Conservation (phyloP, 2,113 vertebrate genomes). For the Alectura lathami region DNA sequence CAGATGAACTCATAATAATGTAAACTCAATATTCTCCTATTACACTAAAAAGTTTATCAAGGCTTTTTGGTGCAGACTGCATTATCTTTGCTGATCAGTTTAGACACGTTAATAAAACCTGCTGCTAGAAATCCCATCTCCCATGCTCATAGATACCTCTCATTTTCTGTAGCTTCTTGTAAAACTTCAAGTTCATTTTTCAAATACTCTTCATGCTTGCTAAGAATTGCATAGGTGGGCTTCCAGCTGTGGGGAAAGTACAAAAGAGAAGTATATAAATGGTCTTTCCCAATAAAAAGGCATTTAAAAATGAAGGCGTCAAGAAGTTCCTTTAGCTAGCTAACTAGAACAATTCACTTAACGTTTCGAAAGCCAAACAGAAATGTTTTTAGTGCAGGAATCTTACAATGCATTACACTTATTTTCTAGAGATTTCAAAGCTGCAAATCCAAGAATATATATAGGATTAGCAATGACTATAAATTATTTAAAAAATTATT, state of each 20-base stretch:
- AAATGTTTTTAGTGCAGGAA: not conserved
- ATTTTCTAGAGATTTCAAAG: not conserved
- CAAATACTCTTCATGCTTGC: slow-evolving; percentile 77
- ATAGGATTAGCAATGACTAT: not conserved
- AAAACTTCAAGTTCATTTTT: slow-evolving; percentile 61
- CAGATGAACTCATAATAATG: not conserved
- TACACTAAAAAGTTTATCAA: not conserved
- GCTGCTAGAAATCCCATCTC: not conserved
- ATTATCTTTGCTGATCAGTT: not conserved
- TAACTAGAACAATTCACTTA: not conserved
- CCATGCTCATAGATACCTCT: slow-evolving; percentile 67
- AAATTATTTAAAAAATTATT: too few relatives aligned
- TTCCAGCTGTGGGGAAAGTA: slow-evolving; percentile 75
- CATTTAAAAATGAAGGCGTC: not conserved
- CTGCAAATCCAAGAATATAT: not conserved
- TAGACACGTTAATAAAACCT: not conserved
- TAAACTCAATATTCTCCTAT: not conserved
- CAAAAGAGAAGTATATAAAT: not conserved
- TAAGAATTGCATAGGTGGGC: slow-evolving; percentile 72
- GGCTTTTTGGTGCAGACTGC: not conserved
- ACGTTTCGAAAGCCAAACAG: not conserved
- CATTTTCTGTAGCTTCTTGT: slow-evolving; percentile 74
- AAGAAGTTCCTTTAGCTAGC: not conserved
- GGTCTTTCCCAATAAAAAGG: not conserved
- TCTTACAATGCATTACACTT: not conserved